A percentile compares a stretch with the other conserved stretches of the same genome.
Evolutionary conservation across 2,888 invertebrate genomes (phyloP).

Genomic region (Alloplasta piceator): DNA sequence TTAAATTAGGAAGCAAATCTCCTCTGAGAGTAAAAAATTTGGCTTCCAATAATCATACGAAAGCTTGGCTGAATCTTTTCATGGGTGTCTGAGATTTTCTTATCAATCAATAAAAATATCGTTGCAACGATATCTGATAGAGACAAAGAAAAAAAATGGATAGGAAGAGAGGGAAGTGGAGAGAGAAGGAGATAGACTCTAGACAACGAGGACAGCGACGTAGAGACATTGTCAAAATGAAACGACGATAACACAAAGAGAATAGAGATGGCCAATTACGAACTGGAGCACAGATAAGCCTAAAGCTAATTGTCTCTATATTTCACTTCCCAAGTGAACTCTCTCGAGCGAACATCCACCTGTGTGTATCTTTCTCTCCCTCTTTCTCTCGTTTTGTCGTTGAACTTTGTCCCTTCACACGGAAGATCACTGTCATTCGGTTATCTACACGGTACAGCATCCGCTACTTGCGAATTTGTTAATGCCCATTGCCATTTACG

Average conservation of each 20-base stretch:
- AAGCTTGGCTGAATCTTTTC: too few relatives aligned
- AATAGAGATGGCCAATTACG: constrained; percentile 61
- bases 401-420: constrained; percentile 31
- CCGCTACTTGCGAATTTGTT: constrained; percentile 43
- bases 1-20: too few relatives aligned
- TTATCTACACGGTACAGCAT: constrained; percentile 18
- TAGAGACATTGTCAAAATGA: constrained; percentile 16
- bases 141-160: too few relatives aligned
- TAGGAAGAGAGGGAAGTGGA: too few relatives aligned
- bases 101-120: too few relatives aligned
- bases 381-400: constrained; percentile 49
- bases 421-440: constrained; percentile 3
- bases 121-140: too few relatives aligned
- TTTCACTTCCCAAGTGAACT: constrained; percentile 30
- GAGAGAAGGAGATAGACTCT: background rate
- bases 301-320: constrained; percentile 33
- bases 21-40: too few relatives aligned
- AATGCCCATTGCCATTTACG: constrained; percentile 55
- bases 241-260: constrained; percentile 35
- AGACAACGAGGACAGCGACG: constrained; percentile 17
- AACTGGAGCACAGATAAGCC: constrained; percentile 3
- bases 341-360: constrained; percentile 26
- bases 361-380: constrained; percentile 12
- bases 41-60: too few relatives aligned
- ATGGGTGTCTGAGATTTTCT: too few relatives aligned